Evolutionary conservation across 35 echinoderm and acorn worm species (phyloP).

Genomic region (Stichopus chloronotus): DNA sequence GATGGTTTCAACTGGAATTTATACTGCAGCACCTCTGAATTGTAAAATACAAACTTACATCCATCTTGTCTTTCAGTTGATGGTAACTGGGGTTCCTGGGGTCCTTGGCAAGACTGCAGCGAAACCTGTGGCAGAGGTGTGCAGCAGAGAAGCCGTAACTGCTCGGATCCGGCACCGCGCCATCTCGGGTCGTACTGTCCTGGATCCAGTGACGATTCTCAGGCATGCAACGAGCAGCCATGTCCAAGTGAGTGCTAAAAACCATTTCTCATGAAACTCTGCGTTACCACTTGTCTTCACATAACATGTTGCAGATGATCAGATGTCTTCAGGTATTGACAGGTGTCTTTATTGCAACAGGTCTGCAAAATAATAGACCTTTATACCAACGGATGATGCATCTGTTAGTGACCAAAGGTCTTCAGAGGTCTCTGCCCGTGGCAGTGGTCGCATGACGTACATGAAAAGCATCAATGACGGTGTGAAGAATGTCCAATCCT

Average conservation of each 20-base stretch:
- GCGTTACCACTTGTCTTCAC: background rate
- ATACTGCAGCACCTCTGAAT: too few relatives aligned
- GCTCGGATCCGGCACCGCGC: slow-evolving; percentile 72
- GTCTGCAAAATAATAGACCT: too few relatives aligned
- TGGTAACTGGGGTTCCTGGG: slow-evolving; percentile 71
- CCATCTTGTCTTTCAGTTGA: slow-evolving; percentile 58
- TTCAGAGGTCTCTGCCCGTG: too few relatives aligned
- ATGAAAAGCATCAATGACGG: too few relatives aligned
- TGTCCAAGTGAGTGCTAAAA: slow-evolving; percentile 78
- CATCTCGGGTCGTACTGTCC: slow-evolving; percentile 59
- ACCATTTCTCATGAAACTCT: too few relatives aligned
- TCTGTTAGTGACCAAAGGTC: too few relatives aligned
- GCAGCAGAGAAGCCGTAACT: slow-evolving; percentile 57
- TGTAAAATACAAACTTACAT: too few relatives aligned
- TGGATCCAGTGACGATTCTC: slow-evolving; percentile 14
- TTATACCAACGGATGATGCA: too few relatives aligned
- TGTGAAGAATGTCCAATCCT: too few relatives aligned
- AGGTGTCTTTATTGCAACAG: too few relatives aligned
- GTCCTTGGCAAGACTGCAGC: slow-evolving; percentile 65
- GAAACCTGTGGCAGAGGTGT: slow-evolving; percentile 71
- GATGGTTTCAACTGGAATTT: too few relatives aligned
- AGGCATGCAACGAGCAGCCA: slow-evolving; percentile 62
- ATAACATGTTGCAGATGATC: background rate
- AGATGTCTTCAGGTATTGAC: background rate
- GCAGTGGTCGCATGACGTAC: too few relatives aligned